These are phyloP conservation scores for Beris chalybata DNA, from an alignment of 2,888 invertebrate genomes.

Conservation along the genomic window DNA sequence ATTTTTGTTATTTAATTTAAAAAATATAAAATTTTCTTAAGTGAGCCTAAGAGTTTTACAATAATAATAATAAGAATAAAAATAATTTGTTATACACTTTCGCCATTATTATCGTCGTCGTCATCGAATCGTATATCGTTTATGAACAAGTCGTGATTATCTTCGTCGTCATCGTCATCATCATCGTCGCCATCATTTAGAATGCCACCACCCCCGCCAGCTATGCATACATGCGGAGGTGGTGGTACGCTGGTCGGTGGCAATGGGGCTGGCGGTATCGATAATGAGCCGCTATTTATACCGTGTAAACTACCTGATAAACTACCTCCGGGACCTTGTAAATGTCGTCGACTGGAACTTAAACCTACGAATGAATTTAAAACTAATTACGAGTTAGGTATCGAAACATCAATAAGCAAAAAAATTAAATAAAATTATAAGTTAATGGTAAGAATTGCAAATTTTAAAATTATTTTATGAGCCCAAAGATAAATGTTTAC, in stretches of 20 bases:
- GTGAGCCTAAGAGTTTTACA: slow-evolving; percentile 39
- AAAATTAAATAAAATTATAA: not conserved
- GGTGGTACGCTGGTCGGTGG: slow-evolving; percentile 56
- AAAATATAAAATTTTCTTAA: slow-evolving; percentile 28
- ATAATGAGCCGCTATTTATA: slow-evolving; percentile 53
- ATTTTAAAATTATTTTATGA: too few species aligned
- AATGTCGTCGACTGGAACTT: slow-evolving; percentile 56
- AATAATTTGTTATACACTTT: slow-evolving; percentile 51
- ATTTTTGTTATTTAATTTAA: slow-evolving; percentile 30
- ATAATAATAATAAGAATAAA: too few species aligned
- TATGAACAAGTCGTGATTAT: slow-evolving; percentile 50
- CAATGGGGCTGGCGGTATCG: slow-evolving; percentile 56
- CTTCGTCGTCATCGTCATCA: slow-evolving; percentile 44
- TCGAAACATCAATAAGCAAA: slow-evolving; percentile 2
- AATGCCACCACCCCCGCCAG: slow-evolving; percentile 45
- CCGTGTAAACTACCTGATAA: slow-evolving; percentile 57
- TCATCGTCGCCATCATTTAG: slow-evolving; percentile 48
- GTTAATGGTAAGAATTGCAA: too few species aligned
- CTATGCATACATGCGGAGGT: slow-evolving; percentile 54
- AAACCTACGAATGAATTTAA: slow-evolving; percentile 47
- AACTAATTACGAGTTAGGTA: slow-evolving; percentile 31
- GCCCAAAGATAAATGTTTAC: too few species aligned
- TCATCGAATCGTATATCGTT: slow-evolving; percentile 50
- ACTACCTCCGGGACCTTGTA: slow-evolving; percentile 55
- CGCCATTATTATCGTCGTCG: slow-evolving; percentile 52